These are phyloP conservation scores for Microdon myrmicae DNA, from an alignment of 2,888 invertebrate species.

Conservation along the genomic window DNA sequence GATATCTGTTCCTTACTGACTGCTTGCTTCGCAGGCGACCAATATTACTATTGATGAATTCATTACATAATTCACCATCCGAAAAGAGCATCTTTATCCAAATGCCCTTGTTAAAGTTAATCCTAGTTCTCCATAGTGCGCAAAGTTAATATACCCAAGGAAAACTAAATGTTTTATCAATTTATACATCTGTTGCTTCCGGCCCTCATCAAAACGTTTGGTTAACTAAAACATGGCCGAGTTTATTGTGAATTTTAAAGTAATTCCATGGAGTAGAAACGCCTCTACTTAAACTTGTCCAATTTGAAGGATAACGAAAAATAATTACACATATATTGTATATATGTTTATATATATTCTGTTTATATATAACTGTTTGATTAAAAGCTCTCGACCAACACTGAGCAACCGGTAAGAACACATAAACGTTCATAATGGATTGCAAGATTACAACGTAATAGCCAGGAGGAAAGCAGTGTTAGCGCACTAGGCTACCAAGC, in stretches of 20 bases:
- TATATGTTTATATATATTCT: no score
- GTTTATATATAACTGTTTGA: no score
- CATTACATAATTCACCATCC: slow-evolving; percentile 12
- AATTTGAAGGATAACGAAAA: no score
- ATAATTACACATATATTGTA: no score
- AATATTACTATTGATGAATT: slow-evolving; percentile 3
- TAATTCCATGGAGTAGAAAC: no score
- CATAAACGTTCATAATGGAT: no score
- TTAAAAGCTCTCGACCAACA: slow-evolving; percentile 42
- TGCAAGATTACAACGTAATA: no score
- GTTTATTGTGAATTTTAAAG: slow-evolving; percentile 40
- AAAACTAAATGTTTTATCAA: no score
- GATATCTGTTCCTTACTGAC: no score
- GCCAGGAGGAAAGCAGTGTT: slow-evolving; percentile 3
- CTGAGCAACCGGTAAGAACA: slow-evolving; percentile 10
- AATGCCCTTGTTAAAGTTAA: slow-evolving; percentile 3
- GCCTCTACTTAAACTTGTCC: no score
- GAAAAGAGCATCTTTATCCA: not conserved
- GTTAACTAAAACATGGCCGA: slow-evolving; percentile 34
- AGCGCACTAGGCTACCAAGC: slow-evolving; percentile 41
- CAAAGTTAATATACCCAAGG: no score
- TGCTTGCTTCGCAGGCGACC: not conserved
- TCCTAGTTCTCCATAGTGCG: not conserved
- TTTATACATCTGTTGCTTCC: slow-evolving; percentile 36
- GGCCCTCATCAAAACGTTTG: slow-evolving; percentile 23